Conservation (phyloP, 2,797 vertebrate species). For the Syngnathus rostellatus region DNA sequence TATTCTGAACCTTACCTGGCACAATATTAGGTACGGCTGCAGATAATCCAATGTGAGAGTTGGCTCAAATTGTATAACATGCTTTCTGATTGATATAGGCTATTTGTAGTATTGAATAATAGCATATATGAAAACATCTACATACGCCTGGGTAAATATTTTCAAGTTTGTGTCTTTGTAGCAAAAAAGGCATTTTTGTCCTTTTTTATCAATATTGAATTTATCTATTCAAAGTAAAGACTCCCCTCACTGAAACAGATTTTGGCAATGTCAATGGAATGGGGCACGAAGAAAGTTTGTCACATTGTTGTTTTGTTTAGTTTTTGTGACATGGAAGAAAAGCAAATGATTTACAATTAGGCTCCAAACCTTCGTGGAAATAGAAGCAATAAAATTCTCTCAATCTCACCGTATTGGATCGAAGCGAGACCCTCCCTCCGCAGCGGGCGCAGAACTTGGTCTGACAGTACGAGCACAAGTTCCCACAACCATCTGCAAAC, state of each 20-base stretch:
- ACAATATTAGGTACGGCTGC: background rate
- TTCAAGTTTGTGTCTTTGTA: too few species aligned
- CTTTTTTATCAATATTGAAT: background rate
- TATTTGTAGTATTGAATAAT: too few species aligned
- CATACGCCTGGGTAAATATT: too few species aligned
- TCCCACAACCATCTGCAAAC: constrained; percentile 95
- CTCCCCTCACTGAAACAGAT: background rate
- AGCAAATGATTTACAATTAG: background rate
- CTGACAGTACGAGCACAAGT: constrained; percentile 95
- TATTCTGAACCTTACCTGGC: background rate
- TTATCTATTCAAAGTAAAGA: too few species aligned
- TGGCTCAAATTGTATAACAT: background rate
- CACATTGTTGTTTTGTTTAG: background rate
- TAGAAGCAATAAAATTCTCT: background rate
- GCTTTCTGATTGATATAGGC: too few species aligned
- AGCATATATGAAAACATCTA: too few species aligned
- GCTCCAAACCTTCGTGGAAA: background rate
- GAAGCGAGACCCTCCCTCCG: constrained; percentile 88
- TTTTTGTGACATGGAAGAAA: background rate
- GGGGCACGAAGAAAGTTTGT: background rate
- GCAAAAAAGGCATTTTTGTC: too few species aligned
- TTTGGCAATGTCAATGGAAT: background rate
- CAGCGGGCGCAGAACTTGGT: constrained; percentile 98
- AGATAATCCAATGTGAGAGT: background rate
- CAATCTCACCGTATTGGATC: constrained; percentile 84